phyloP scores from a whole-genome alignment of 2,797 vertebrate genomes.

The Crax fasciolata region DNA sequence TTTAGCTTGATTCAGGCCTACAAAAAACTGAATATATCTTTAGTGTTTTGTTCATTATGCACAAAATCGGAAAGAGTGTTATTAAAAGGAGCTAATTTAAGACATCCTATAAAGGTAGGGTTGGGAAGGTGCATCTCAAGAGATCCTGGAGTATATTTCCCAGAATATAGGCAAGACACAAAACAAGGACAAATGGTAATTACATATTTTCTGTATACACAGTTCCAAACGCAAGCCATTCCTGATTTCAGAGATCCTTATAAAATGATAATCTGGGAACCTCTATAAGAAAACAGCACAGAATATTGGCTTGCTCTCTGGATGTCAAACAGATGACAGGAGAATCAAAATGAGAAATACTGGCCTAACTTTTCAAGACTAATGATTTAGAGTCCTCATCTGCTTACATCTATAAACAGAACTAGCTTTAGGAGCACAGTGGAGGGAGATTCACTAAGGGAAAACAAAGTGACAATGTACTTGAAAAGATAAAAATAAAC shows the following conservation, averaged over 20 bases:
- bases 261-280: not conserved
- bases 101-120: not conserved
- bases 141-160: not conserved
- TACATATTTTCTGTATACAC: not conserved
- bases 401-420: not conserved
- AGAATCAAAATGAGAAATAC: not conserved
- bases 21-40: not conserved
- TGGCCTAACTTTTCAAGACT: not conserved
- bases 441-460: not conserved
- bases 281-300: not conserved
- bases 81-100: not conserved
- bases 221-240: not conserved
- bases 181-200: not conserved
- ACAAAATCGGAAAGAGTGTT: not conserved
- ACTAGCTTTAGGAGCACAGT: not conserved
- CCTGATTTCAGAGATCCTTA: not conserved
- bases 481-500: conserved; percentile 23
- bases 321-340: not conserved
- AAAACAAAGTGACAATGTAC: conserved; percentile 21
- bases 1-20: not conserved
- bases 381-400: not conserved
- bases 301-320: not conserved
- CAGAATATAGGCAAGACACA: not conserved
- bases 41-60: not conserved
- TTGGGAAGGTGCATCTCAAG: not conserved